Evolutionary conservation across 2,888 invertebrate genomes (phyloP).

Genomic region (Macropis europaea): DNA sequence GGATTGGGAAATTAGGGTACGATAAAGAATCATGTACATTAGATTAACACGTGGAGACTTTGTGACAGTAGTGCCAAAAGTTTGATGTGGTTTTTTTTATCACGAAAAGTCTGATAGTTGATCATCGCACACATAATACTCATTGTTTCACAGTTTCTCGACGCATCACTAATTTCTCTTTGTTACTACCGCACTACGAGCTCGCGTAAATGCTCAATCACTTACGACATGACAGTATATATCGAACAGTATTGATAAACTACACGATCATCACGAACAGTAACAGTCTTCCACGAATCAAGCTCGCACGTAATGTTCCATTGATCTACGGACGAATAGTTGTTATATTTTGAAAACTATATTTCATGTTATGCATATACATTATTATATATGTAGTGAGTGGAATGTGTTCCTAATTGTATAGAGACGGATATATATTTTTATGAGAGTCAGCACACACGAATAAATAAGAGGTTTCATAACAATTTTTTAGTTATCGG

Average conservation of each 20-base stretch:
- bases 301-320: slow-evolving; percentile 22
- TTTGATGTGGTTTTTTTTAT: slow-evolving; percentile 7
- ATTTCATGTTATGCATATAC: slow-evolving; percentile 51
- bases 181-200: slow-evolving; percentile 28
- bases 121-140: slow-evolving; percentile 9
- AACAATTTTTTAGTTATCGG: slow-evolving; percentile 39
- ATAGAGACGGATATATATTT: slow-evolving; percentile 54
- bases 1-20: slow-evolving; percentile 4
- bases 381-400: slow-evolving; percentile 45
- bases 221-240: slow-evolving; percentile 18
- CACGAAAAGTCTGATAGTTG: slow-evolving; percentile 1
- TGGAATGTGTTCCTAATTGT: slow-evolving; percentile 52
- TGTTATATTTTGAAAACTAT: slow-evolving; percentile 54
- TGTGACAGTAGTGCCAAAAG: slow-evolving; percentile 42
- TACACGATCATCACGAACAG: slow-evolving; percentile 17
- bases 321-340: slow-evolving; percentile 36
- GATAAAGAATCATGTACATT: slow-evolving; percentile 14
- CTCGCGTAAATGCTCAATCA: slow-evolving; percentile 33
- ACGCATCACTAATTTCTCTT: not conserved
- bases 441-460: slow-evolving; percentile 52
- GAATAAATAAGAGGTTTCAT: slow-evolving; percentile 54
- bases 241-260: slow-evolving; percentile 38
- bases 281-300: slow-evolving; percentile 30
- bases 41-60: slow-evolving; percentile 30
- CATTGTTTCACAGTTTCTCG: not conserved